Evolutionary conservation across 2,797 vertebrate genomes (phyloP).

Genomic region (Lophura swinhoii): DNA sequence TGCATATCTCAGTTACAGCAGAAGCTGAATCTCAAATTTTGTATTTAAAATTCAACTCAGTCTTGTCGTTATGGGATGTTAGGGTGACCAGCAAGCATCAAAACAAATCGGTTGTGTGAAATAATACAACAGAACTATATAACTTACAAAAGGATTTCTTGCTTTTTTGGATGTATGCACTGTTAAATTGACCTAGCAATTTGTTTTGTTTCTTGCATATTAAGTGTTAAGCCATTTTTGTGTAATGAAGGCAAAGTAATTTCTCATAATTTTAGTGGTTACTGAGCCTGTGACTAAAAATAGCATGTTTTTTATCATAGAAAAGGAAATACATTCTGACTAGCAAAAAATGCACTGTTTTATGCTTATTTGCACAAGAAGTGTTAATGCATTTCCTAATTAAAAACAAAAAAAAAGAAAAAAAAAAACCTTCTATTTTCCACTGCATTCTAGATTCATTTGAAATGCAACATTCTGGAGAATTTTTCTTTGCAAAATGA

Average conservation of each 20-base stretch:
- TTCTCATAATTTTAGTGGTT: neutral
- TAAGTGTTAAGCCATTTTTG: neutral
- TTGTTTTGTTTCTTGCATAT: neutral
- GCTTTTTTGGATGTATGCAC: neutral
- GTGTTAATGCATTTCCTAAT: neutral
- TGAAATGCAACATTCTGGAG: neutral
- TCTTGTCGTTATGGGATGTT: accelerated
- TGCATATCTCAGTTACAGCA: neutral
- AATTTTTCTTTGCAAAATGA: neutral
- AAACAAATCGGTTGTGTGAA: neutral
- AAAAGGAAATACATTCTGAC: neutral
- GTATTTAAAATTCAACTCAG: neutral
- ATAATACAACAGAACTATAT: neutral
- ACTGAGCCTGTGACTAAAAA: neutral
- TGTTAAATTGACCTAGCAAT: neutral
- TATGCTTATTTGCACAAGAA: neutral
- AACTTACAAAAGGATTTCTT: neutral
- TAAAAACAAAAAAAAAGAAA: neutral
- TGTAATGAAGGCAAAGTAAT: neutral
- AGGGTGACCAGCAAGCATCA: neutral
- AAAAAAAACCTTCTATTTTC: neutral
- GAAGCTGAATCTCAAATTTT: neutral
- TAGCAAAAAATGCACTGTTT: neutral
- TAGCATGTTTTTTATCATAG: neutral
- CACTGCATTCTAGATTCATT: neutral